Evolutionary conservation across 2,797 vertebrate genomes (phyloP).

Genomic region (Centroberyx gerrardi): DNA sequence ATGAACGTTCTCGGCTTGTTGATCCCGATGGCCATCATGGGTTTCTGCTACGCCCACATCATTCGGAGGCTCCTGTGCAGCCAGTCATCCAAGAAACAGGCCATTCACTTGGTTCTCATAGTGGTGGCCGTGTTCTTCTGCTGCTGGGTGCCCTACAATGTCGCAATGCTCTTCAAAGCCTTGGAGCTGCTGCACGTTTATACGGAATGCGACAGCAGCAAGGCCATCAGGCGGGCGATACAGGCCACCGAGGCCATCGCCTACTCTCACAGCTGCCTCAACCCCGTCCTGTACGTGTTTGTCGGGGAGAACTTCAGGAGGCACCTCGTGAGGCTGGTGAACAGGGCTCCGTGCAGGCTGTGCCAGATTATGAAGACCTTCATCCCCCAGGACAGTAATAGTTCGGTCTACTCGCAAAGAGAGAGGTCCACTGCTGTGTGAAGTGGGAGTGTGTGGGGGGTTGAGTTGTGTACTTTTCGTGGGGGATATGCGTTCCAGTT

Average conservation of each 20-base stretch:
- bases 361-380: constrained; percentile 76
- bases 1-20: constrained; percentile 90
- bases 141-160: constrained; percentile 93
- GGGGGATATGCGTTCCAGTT: too few relatives aligned
- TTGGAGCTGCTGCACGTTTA: constrained; percentile 73
- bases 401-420: constrained; percentile 88
- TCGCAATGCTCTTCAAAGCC: constrained; percentile 84
- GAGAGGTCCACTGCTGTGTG: constrained; percentile 72
- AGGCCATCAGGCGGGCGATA: constrained; percentile 77
- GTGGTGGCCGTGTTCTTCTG: constrained; percentile 90
- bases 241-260: constrained; percentile 88
- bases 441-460: constrained; percentile 11
- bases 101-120: constrained; percentile 87
- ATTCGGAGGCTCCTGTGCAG: constrained; percentile 83
- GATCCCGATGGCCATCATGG: constrained; percentile 88
- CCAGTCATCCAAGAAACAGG: constrained; percentile 87
- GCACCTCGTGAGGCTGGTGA: constrained; percentile 85
- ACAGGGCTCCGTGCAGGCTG: constrained; percentile 68
- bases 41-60: constrained; percentile 91
- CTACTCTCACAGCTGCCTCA: constrained; percentile 92
- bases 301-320: constrained; percentile 92
- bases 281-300: constrained; percentile 94
- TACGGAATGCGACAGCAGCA: constrained; percentile 77
- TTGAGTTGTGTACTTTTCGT: too few relatives aligned
- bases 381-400: constrained; percentile 71